A percentile compares a stretch with the other conserved stretches of the same genome.
These are phyloP conservation scores for Apostichopus parvimensis DNA, from an alignment of 35 echinoderm and acorn worm genomes.

Conservation along the genomic window DNA sequence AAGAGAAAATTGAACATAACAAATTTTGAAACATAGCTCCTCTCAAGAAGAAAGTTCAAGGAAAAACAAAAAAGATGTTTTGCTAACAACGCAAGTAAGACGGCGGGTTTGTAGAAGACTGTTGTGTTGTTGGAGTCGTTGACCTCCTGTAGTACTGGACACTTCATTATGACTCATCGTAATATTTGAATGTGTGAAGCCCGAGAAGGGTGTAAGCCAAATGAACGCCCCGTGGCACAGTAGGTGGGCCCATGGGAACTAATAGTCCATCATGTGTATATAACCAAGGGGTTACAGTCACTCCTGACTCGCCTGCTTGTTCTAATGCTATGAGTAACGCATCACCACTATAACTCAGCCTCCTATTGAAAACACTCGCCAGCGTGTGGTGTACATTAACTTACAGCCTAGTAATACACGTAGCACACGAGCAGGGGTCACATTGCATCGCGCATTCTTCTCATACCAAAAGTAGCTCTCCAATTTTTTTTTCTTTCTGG, in stretches of 20 bases:
- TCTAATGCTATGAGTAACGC: not conserved
- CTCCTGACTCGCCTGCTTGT: not conserved
- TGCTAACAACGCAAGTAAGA: too few relatives aligned
- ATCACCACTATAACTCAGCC: not conserved
- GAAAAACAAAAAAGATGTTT: too few relatives aligned
- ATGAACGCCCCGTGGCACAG: not conserved
- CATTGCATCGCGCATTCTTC: conserved; percentile 50
- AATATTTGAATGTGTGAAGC: not conserved
- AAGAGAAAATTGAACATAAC: too few relatives aligned
- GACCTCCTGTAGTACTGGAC: not conserved
- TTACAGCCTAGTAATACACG: not conserved
- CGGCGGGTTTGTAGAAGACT: not conserved
- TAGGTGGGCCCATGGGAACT: conserved; percentile 4
- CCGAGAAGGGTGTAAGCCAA: not conserved
- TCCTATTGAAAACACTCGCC: not conserved
- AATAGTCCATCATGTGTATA: not conserved
- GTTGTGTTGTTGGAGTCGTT: not conserved
- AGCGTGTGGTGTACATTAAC: conserved; percentile 18
- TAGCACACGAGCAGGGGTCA: conserved; percentile 45
- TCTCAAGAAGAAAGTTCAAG: not conserved
- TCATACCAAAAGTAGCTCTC: conserved; percentile 54
- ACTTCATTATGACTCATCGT: not conserved
- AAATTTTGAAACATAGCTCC: not conserved
- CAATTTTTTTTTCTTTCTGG: conserved; percentile 1
- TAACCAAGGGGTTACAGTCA: not conserved